Conservation (phyloP, 2,797 vertebrate species). For the Mareca strepera region DNA sequence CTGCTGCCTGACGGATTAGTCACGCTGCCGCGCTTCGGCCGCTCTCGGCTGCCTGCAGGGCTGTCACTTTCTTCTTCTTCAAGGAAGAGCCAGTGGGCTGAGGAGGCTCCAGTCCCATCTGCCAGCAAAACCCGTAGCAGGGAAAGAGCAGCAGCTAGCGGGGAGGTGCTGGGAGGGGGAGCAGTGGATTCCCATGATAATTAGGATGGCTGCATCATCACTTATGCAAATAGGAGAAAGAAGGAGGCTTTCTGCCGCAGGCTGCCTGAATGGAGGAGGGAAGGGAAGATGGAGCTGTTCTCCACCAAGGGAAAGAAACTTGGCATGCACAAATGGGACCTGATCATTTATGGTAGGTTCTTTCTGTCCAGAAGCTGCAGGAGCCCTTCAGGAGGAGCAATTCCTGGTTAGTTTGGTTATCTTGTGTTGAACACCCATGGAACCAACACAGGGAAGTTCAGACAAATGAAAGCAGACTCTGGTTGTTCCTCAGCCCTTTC, state of each 20-base stretch:
- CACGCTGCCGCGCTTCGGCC: background rate
- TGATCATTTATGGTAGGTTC: fast-evolving
- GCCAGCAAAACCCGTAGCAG: slow-evolving; percentile 48
- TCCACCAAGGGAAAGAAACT: background rate
- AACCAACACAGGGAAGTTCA: background rate
- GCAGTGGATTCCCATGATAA: slow-evolving; percentile 39
- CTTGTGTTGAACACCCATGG: background rate
- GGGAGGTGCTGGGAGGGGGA: slow-evolving; percentile 40
- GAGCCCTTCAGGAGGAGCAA: background rate
- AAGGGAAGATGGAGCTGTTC: slow-evolving; percentile 6
- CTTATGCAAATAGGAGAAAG: slow-evolving; percentile 48
- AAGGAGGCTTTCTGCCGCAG: background rate
- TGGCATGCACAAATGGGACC: background rate
- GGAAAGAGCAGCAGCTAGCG: slow-evolving; percentile 58
- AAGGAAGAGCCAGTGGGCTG: slow-evolving; percentile 71
- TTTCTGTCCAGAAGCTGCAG: background rate
- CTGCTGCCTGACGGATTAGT: background rate
- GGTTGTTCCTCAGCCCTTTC: background rate
- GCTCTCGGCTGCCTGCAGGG: slow-evolving; percentile 55
- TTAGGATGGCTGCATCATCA: slow-evolving; percentile 51
- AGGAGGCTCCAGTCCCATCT: slow-evolving; percentile 62
- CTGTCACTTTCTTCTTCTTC: slow-evolving; percentile 71
- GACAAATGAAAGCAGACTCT: background rate
- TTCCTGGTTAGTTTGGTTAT: too few species aligned
- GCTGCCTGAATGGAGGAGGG: background rate